These are phyloP conservation scores for Dione vanillae DNA, from an alignment of 2,888 invertebrate genomes.

Conservation along the genomic window DNA sequence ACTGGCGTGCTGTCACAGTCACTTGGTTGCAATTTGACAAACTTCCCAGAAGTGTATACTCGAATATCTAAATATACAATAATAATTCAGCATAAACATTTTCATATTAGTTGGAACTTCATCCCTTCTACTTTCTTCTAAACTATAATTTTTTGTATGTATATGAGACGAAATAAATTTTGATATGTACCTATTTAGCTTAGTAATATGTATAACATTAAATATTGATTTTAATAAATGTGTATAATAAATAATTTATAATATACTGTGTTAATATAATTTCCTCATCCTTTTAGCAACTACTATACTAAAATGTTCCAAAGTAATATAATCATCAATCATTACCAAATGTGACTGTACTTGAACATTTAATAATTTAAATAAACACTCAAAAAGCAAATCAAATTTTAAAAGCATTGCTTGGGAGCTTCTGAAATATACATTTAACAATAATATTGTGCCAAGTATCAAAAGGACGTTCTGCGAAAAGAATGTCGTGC, in stretches of 20 bases:
- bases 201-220: too few species aligned
- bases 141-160: constrained; percentile 36
- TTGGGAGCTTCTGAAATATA: constrained; percentile 30
- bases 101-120: constrained; percentile 52
- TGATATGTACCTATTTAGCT: too few species aligned
- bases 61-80: constrained; percentile 60
- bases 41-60: constrained; percentile 62
- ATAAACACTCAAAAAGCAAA: constrained; percentile 18
- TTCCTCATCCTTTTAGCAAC: too few species aligned
- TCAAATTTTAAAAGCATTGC: constrained; percentile 42
- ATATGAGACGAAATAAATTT: too few species aligned
- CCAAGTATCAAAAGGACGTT: constrained; percentile 29
- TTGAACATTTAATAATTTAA: constrained; percentile 20
- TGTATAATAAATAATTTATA: too few species aligned
- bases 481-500: constrained; percentile 23
- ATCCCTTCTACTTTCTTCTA: constrained; percentile 51
- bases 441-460: constrained; percentile 35
- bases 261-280: too few species aligned
- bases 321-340: too few species aligned
- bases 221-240: too few species aligned
- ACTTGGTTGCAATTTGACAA: constrained; percentile 50
- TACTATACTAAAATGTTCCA: too few species aligned
- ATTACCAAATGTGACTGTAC: constrained; percentile 3
- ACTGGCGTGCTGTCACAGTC: constrained; percentile 58
- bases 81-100: constrained; percentile 57